Percentiles rank a stretch among this genome's conserved stretches.
Conservation (phyloP, 2,888 invertebrate species). For the Drepana falcataria region DNA sequence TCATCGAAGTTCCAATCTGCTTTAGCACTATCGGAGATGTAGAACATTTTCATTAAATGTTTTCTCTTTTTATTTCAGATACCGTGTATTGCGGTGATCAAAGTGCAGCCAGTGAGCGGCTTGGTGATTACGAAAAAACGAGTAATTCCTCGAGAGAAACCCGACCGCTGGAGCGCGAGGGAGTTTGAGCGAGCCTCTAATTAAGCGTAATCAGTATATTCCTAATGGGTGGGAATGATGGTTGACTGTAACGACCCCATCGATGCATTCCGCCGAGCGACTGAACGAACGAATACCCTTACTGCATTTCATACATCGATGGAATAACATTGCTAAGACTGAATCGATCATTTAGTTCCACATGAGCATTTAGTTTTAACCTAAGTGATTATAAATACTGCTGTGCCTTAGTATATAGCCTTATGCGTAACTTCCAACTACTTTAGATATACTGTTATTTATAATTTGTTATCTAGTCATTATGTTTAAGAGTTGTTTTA, state of each 20-base stretch:
- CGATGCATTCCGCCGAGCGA: conserved; percentile 68
- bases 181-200: conserved; percentile 70
- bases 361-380: conserved; percentile 63
- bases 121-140: conserved; percentile 74
- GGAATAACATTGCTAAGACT: conserved; percentile 69
- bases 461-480: conserved; percentile 73
- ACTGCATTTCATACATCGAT: conserved; percentile 62
- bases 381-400: conserved; percentile 58
- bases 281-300: conserved; percentile 58
- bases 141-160: conserved; percentile 63
- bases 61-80: conserved; percentile 62
- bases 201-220: conserved; percentile 79
- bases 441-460: conserved; percentile 42
- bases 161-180: conserved; percentile 61
- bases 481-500: conserved; percentile 49
- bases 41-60: conserved; percentile 24
- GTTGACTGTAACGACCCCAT: conserved; percentile 72
- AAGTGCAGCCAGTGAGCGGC: conserved; percentile 71
- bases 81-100: conserved; percentile 69
- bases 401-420: conserved; percentile 69
- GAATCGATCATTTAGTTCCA: conserved; percentile 65
- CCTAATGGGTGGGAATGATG: conserved; percentile 77
- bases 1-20: conserved; percentile 20
- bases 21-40: conserved; percentile 3
- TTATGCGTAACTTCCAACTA: conserved; percentile 56